Conservation (phyloP, 2,797 vertebrate species). For the Potorous gilbertii region DNA sequence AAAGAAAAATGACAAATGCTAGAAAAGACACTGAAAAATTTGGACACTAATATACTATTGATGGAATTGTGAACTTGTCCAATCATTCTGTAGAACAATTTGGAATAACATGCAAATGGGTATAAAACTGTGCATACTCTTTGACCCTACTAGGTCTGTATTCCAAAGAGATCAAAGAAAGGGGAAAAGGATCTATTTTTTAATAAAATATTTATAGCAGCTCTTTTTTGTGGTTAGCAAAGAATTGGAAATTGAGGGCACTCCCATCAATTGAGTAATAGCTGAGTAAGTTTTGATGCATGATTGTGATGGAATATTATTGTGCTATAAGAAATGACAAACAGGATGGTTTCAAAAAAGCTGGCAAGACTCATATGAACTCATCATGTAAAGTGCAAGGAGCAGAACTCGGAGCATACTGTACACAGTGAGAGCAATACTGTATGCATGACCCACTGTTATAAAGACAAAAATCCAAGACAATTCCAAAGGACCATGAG, state of each 20-base stretch:
- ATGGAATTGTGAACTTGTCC: no score
- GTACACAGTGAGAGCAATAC: no score
- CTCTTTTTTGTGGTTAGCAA: not conserved
- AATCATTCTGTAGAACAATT: not conserved
- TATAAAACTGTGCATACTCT: not conserved
- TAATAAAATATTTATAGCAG: not conserved
- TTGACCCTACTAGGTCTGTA: not conserved
- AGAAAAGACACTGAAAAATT: not conserved
- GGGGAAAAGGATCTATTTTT: not conserved
- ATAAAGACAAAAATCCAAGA: no score
- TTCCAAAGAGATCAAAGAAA: not conserved
- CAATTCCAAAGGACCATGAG: not conserved
- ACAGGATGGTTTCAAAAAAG: no score
- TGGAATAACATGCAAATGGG: not conserved
- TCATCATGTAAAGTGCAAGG: no score
- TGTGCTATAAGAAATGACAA: no score
- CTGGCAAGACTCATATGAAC: no score
- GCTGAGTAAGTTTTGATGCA: not conserved
- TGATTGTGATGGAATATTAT: no score
- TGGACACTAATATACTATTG: no score
- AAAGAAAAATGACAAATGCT: no score
- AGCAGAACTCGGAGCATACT: no score
- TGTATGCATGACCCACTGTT: no score
- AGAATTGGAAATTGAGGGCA: not conserved
- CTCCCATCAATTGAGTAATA: not conserved